Base-by-base conservation (phyloP, 2,888 invertebrate genomes). In the Mellilla xanthometata region DNA sequence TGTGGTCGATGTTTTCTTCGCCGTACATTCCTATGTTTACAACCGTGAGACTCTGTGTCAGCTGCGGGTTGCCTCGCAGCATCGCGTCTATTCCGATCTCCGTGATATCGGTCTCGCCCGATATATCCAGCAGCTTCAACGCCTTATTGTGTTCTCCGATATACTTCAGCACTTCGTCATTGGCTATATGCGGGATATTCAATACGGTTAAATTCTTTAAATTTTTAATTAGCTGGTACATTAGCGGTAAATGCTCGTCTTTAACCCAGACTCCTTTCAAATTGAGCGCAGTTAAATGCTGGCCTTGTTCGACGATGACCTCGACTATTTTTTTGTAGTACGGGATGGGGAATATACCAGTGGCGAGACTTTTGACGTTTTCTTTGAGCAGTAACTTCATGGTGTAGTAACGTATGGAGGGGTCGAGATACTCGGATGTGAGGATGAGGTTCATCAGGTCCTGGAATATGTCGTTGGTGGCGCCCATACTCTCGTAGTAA, bases 241-340 rank as follows among this genome's bases (percentile, higher is more conserved):
- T 87, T 7, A 93, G 86, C 43, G 90, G 78, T 62, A 94, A 89
- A 58, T 93, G 92, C 53, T 94, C 94, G 38, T 93, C 94, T 72
- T 93, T 92, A 28, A 93, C 92, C 94, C 94, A 94, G 22, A 94
- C 92, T 8, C 94, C 94, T 81, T 94, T 94, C 43, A 94, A 77
- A 75, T 94, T 94, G 38, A 94, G 88, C 23, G 91, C 78, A 30
- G 92, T 91, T 56, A 94, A 65, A 19, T 93, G 92, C 4, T 83
- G 90, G 4, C 94, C 94, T 74, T 93, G 93, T 12, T 90, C 90
- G 3, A 89, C 85, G 60, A 94, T 92, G 52, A 92, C 90, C 73
- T 93, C 91, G 61, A 94, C 80, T 59, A 94, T 92, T 76, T 92
- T 92, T 50, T 92, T 91, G 69, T 94, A 93, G 74, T 93, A 94